Base-by-base conservation (phyloP, 92 coral and sea anemone species). In the Palythoa grandis region DNA sequence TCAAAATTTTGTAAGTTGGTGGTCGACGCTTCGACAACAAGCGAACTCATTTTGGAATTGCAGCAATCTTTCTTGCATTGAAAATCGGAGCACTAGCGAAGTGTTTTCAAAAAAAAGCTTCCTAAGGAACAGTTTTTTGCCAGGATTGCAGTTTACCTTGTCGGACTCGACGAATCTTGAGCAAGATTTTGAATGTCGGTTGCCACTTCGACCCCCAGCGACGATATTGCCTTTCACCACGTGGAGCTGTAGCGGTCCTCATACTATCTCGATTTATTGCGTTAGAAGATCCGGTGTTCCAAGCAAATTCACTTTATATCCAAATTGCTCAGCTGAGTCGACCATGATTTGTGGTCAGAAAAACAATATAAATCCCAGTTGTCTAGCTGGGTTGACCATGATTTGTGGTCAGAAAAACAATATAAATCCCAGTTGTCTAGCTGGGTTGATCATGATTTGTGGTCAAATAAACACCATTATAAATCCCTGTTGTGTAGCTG, bases 141-240 rank as follows among this genome's bases (percentile, higher is more conserved):
- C 83, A 38, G 57, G 83, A 17, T 60, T 78, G 83, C 71, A 60
- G 83, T 78, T 78, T 38, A 58, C 37, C 83, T 78, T 38, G 83
- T 78, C 57, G 72, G 83, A 78, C 56, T 78, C 82, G 83, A 60
- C 56, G 72, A 78, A 58, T 78, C 83, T 78, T 78, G 83, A 78
- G 72, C 83, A 78, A 78, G 83, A 78, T 60, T 78, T 78, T 78
- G 83, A 35, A 78, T 60, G 72, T 77, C 70, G 70, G 82, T 77
- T 77, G 82, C 25, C 82, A 77, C 69, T 77, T 77, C 69, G 67
- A 56, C 66, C 66, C 82, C 82, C 67, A 76, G 82, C 50, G 68
- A 76, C 82, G 67, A 10, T 24, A 76, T 22, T 76, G 82, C 82
- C 48, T 76, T 76, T 76, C 66, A 76, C 82, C 68, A 76, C 69